A percentile compares a stretch with the other conserved stretches of the same genome.
phyloP scores from a whole-genome alignment of 1,140 invertebrate species.

The Bemisia tabaci region DNA sequence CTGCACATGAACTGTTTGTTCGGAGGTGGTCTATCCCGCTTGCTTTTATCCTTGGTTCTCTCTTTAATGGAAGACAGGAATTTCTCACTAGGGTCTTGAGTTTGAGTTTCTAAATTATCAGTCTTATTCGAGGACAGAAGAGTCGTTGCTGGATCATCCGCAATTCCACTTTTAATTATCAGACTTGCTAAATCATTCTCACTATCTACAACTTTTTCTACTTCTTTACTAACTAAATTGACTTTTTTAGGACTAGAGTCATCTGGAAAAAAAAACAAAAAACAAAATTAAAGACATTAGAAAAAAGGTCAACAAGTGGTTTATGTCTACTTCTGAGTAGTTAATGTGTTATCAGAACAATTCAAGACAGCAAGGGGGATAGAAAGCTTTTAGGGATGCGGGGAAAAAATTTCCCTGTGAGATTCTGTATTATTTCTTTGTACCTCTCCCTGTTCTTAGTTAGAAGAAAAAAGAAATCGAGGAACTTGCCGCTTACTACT shows the following conservation, averaged over 20 bases:
- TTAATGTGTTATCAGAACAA: not conserved
- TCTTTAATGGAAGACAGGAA: not conserved
- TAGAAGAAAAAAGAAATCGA: too few species aligned
- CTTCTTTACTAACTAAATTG: not conserved
- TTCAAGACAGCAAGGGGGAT: not conserved
- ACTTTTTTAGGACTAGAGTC: slow-evolving; percentile 15
- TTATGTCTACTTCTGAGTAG: too few species aligned
- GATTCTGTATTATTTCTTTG: not conserved
- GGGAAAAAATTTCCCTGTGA: not conserved
- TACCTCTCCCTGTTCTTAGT: too few species aligned
- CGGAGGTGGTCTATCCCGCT: not conserved
- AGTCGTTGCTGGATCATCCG: too few species aligned
- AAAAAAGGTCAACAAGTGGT: too few species aligned
- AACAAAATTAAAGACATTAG: not conserved
- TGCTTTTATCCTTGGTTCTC: slow-evolving; percentile 2
- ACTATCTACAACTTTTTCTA: not conserved
- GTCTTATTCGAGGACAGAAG: too few species aligned
- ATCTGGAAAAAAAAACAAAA: not conserved
- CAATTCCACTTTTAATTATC: too few species aligned
- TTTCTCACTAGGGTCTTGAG: not conserved
- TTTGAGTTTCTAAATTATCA: too few species aligned
- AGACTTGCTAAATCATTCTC: too few species aligned
- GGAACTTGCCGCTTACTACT: too few species aligned
- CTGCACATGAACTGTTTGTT: slow-evolving; percentile 28
- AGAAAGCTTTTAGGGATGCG: not conserved